Percentiles rank a stretch among this genome's conserved stretches.
Evolutionary conservation across 2,888 invertebrate species (phyloP).

Genomic region (Orthosia gracilis): DNA sequence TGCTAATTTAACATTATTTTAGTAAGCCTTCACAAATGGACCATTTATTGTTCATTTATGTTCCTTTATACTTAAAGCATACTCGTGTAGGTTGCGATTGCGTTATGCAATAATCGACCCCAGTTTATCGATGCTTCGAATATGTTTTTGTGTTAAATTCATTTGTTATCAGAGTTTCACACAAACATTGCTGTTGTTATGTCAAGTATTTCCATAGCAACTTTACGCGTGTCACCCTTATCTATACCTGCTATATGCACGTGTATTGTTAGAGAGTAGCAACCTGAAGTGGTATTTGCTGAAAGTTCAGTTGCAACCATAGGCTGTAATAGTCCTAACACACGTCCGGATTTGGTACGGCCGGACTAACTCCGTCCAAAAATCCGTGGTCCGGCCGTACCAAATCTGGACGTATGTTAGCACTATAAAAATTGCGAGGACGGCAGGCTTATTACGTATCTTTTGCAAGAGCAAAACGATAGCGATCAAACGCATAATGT

Average conservation of each 20-base stretch:
- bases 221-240: slow-evolving; percentile 43
- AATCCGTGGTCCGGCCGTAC: too few species aligned
- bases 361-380: too few species aligned
- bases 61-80: slow-evolving; percentile 9
- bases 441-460: too few species aligned
- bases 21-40: background rate
- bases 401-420: too few species aligned
- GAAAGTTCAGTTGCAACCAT: slow-evolving; percentile 6
- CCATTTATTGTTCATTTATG: background rate
- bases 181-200: slow-evolving; percentile 46
- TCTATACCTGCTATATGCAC: slow-evolving; percentile 19
- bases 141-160: slow-evolving; percentile 59
- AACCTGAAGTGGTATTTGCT: slow-evolving; percentile 13
- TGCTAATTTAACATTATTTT: background rate
- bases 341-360: too few species aligned
- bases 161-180: slow-evolving; percentile 46
- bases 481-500: too few species aligned
- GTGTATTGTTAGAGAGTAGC: slow-evolving; percentile 26
- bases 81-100: slow-evolving; percentile 27
- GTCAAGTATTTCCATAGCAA: slow-evolving; percentile 51
- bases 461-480: too few species aligned
- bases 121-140: slow-evolving; percentile 50
- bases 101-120: slow-evolving; percentile 55
- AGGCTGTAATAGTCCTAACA: too few species aligned
- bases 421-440: background rate